Percentiles rank a stretch among this genome's conserved stretches.
These are phyloP conservation scores for Craniophora ligustri DNA, from an alignment of 2,888 invertebrate genomes.

Conservation along the genomic window DNA sequence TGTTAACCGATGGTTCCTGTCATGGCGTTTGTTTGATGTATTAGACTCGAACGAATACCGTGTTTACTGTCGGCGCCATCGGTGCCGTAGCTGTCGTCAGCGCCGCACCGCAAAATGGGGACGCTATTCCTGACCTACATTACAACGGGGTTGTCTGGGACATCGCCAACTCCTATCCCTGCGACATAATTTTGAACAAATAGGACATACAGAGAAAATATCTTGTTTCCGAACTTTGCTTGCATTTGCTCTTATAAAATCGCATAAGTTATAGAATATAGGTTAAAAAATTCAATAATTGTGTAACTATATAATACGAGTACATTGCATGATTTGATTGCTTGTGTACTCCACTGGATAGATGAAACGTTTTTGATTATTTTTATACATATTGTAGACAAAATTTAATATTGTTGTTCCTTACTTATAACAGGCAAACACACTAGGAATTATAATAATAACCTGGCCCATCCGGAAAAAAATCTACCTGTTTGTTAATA, in stretches of 20 bases:
- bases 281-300: constrained; percentile 9
- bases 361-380: too few relatives aligned
- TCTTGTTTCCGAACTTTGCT: constrained; percentile 40
- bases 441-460: too few relatives aligned
- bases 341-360: too few relatives aligned
- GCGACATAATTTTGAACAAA: constrained; percentile 56
- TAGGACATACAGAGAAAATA: constrained; percentile 50
- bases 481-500: too few relatives aligned
- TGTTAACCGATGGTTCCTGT: constrained; percentile 56
- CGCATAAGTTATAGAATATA: constrained; percentile 9
- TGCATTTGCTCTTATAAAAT: constrained; percentile 27
- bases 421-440: too few relatives aligned
- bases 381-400: too few relatives aligned
- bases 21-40: constrained; percentile 52
- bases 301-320: background rate
- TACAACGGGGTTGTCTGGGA: constrained; percentile 75
- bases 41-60: constrained; percentile 57
- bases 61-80: constrained; percentile 42
- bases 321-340: background rate
- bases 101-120: constrained; percentile 69
- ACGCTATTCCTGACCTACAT: constrained; percentile 84
- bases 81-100: constrained; percentile 48
- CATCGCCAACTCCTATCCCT: constrained; percentile 74
- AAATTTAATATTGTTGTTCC: too few relatives aligned
- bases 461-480: too few relatives aligned